Conservation (phyloP, 2,113 vertebrate genomes). For the Ptilonorhynchus violaceus region DNA sequence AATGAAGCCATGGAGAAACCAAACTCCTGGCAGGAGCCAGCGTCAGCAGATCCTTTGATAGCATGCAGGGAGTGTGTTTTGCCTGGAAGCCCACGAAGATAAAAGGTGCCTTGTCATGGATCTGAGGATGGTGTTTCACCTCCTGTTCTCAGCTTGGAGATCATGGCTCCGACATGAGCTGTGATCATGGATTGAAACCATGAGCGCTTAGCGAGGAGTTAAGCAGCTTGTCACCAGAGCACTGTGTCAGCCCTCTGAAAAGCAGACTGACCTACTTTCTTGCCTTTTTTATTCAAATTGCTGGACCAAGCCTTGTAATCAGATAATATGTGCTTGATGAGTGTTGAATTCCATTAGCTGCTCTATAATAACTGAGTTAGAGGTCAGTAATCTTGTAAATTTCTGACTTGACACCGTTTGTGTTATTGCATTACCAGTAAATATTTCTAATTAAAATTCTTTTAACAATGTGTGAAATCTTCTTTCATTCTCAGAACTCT, state of each 20-base stretch:
- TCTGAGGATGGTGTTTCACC: background rate
- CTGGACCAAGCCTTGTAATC: conserved; percentile 58
- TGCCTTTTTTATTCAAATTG: conserved; percentile 62
- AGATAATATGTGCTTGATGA: conserved; percentile 67
- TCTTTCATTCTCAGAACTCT: conserved; percentile 1
- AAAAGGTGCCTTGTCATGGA: background rate
- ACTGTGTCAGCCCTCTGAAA: conserved; percentile 43
- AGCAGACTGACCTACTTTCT: conserved; percentile 55
- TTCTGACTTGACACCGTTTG: conserved; percentile 55
- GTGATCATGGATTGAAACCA: background rate
- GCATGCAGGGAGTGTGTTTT: background rate
- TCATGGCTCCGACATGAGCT: background rate
- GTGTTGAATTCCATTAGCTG: conserved; percentile 69
- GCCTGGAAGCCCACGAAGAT: background rate
- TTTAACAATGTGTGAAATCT: conserved; percentile 36
- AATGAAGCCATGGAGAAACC: background rate
- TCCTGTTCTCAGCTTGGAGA: background rate
- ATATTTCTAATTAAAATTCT: conserved; percentile 69
- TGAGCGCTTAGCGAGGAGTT: background rate
- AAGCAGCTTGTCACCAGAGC: conserved; percentile 53
- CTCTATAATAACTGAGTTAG: conserved; percentile 67
- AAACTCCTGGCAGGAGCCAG: background rate
- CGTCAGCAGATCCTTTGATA: background rate
- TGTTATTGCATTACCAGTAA: conserved; percentile 60
- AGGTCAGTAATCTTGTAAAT: conserved; percentile 63